Conservation (phyloP, 2,888 invertebrate genomes). For the Drosophila helvetica region DNA sequence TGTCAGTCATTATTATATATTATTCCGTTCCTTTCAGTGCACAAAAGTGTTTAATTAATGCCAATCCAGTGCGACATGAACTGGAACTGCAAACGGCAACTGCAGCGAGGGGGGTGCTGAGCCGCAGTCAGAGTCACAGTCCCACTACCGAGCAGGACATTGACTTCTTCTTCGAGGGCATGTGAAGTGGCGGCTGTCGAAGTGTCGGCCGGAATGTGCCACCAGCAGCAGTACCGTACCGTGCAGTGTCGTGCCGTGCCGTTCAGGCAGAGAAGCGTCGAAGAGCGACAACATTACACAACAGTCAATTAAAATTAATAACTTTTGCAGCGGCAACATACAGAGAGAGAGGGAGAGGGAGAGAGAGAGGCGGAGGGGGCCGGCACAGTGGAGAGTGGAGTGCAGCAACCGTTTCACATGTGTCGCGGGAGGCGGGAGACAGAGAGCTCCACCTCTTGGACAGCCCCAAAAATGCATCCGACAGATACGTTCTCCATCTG, state of each 20-base stretch:
- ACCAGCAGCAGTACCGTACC: background rate
- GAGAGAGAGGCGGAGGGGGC: background rate
- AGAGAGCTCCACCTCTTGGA: conserved; percentile 16
- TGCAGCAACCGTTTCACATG: conserved; percentile 55
- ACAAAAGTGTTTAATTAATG: conserved; percentile 74
- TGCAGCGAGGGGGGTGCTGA: background rate
- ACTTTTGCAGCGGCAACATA: conserved; percentile 65
- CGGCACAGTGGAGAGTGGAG: conserved; percentile 21
- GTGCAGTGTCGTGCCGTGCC: background rate
- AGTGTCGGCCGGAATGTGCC: conserved; percentile 67
- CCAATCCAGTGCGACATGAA: conserved; percentile 39
- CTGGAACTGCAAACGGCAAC: conserved; percentile 18
- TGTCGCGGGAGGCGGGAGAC: conserved; percentile 40
- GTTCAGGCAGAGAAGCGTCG: conserved; percentile 19
- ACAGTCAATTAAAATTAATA: conserved; percentile 80
- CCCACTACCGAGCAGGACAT: conserved; percentile 58
- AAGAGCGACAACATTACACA: conserved; percentile 66
- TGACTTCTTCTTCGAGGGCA: conserved; percentile 57
- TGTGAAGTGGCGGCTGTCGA: conserved; percentile 67
- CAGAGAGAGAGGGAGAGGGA: background rate
- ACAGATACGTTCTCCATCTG: conserved; percentile 59
- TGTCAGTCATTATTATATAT: conserved; percentile 61
- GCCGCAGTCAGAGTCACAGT: background rate
- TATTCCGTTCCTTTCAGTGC: conserved; percentile 1
- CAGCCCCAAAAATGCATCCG: conserved; percentile 71